These are phyloP conservation scores for Heliothis subflexa DNA, from an alignment of 1,140 invertebrate genomes.

Conservation along the genomic window DNA sequence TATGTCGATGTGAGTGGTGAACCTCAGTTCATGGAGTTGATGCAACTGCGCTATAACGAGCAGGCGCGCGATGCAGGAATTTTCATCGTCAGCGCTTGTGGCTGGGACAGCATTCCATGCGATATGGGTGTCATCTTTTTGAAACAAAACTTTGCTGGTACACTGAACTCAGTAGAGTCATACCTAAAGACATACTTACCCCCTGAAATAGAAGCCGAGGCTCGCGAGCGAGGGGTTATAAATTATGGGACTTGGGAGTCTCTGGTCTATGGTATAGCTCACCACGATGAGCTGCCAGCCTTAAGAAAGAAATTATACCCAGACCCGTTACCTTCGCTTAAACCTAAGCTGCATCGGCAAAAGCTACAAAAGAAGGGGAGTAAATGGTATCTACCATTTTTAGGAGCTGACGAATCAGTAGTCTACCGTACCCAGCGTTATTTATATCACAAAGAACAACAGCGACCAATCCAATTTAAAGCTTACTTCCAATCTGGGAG, in stretches of 20 bases:
- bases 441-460: slow-evolving; percentile 89
- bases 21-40: slow-evolving; percentile 94
- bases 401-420: slow-evolving; percentile 93
- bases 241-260: slow-evolving; percentile 95
- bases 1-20: slow-evolving; percentile 97
- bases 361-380: slow-evolving; percentile 88
- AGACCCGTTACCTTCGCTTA: slow-evolving; percentile 87
- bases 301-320: slow-evolving; percentile 90
- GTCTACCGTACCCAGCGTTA: slow-evolving; percentile 91
- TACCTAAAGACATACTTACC: slow-evolving; percentile 86
- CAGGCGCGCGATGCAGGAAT: slow-evolving; percentile 92
- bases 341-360: slow-evolving; percentile 87
- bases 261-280: slow-evolving; percentile 89
- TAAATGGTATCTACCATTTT: slow-evolving; percentile 92
- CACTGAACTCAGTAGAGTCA: slow-evolving; percentile 92
- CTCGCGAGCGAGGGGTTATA: slow-evolving; percentile 72
- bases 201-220: slow-evolving; percentile 58
- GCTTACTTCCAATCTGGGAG: slow-evolving; percentile 87
- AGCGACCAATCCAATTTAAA: slow-evolving; percentile 89
- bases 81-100: slow-evolving; percentile 95
- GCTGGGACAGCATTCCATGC: slow-evolving; percentile 95
- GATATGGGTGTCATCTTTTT: slow-evolving; percentile 94
- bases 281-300: slow-evolving; percentile 87
- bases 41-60: slow-evolving; percentile 93
- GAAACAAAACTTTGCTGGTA: slow-evolving; percentile 91